Conservation (phyloP, 30 jellyfish, hydroid and myxozoan genomes). For the Catostylus mosaicus region DNA sequence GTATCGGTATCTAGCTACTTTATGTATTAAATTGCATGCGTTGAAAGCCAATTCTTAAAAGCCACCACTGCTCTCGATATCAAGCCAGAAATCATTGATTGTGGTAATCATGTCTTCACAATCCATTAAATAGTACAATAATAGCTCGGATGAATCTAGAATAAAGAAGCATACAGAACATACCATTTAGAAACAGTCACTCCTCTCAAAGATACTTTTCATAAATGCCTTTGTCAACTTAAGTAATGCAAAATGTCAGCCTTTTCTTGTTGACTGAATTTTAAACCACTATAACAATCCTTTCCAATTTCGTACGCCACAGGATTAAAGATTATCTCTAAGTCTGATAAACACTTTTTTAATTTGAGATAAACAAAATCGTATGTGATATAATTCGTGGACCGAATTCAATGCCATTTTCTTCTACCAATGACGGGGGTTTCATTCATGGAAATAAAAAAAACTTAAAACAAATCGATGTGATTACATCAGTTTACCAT, state of each 20-base stretch:
- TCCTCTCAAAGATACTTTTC: neutral
- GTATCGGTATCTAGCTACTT: too few relatives aligned
- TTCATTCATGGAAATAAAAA: neutral
- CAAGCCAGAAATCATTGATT: too few relatives aligned
- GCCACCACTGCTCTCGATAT: too few relatives aligned
- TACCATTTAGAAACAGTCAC: neutral
- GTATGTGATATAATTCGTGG: neutral
- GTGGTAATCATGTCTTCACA: too few relatives aligned
- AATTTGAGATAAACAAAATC: neutral
- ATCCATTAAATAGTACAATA: too few relatives aligned
- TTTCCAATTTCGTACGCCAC: neutral
- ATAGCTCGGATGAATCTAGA: too few relatives aligned
- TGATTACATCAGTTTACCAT: neutral
- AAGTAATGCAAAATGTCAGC: neutral
- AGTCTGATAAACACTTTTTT: neutral
- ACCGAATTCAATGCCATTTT: neutral
- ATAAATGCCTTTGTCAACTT: neutral
- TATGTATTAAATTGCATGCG: too few relatives aligned
- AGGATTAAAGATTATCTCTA: neutral
- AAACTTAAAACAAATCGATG: neutral
- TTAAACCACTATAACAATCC: neutral
- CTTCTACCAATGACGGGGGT: conserved; percentile 4
- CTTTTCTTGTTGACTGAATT: neutral
- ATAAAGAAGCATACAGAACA: too few relatives aligned
- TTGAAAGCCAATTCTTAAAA: too few relatives aligned